Evolutionary conservation across 2,888 invertebrate species (phyloP).

Genomic region (Drosophila nr. perissopoda): DNA sequence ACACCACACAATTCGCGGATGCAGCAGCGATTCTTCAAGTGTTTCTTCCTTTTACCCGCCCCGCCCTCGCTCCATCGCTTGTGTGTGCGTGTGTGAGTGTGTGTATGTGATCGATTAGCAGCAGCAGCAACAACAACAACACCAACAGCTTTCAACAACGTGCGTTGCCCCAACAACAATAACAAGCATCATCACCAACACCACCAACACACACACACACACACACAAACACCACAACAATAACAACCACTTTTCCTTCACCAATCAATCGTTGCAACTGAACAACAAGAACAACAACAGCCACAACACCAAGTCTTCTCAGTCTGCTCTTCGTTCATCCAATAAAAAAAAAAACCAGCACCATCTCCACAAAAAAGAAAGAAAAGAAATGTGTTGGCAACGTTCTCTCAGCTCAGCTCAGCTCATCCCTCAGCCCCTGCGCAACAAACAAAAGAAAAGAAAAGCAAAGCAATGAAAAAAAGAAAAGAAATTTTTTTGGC

Average conservation of each 20-base stretch:
- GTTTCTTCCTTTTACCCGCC: not conserved
- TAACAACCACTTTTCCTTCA: conserved; percentile 23
- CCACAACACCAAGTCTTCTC: conserved; percentile 48
- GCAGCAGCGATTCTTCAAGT: conserved; percentile 13
- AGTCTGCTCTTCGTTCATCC: conserved; percentile 65
- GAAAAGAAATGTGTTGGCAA: conserved; percentile 11
- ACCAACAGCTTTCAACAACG: conserved; percentile 14
- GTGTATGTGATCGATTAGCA: conserved; percentile 1
- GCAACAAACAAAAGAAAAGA: conserved; percentile 40
- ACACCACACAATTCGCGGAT: conserved; percentile 9
- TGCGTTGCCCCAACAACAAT: conserved; percentile 7
- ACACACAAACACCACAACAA: conserved; percentile 4
- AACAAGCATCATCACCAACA: conserved; percentile 16
- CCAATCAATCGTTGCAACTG: conserved; percentile 33
- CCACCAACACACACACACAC: conserved; percentile 12
- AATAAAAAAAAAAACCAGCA: conserved; percentile 33
- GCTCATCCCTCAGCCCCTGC: conserved; percentile 55
- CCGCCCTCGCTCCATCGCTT: not conserved
- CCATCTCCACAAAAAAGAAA: conserved; percentile 7
- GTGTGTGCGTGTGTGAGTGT: conserved; percentile 13
- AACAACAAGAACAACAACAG: conserved; percentile 22
- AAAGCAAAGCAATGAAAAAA: conserved; percentile 25
- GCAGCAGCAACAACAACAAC: conserved; percentile 2
- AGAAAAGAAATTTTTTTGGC: conserved; percentile 1
- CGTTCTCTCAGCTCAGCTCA: conserved; percentile 23